Evolutionary conservation across 2,113 vertebrate species (phyloP).

Genomic region (Mugil cephalus): DNA sequence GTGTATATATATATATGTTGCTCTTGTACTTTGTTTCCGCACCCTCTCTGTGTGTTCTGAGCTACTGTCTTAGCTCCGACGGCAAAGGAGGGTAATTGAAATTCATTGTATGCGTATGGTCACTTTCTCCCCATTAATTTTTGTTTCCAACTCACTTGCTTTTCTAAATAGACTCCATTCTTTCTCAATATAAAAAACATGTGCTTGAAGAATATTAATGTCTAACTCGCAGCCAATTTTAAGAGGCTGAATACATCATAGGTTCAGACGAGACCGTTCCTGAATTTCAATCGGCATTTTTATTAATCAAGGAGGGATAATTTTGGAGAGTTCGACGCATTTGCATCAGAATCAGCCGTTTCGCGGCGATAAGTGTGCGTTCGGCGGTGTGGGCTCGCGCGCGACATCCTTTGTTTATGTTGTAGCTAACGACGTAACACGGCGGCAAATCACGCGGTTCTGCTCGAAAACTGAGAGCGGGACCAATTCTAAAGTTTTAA

Average conservation of each 20-base stretch:
- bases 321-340: constrained; percentile 52
- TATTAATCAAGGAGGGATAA: constrained; percentile 55
- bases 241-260: constrained; percentile 70
- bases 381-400: constrained; percentile 10
- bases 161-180: constrained; percentile 81
- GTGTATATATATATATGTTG: constrained; percentile 26
- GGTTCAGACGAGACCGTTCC: constrained; percentile 53
- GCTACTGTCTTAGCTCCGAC: constrained; percentile 35
- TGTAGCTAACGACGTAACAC: constrained; percentile 7
- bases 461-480: neutral
- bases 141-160: constrained; percentile 82
- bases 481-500: neutral
- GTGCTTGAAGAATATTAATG: constrained; percentile 81
- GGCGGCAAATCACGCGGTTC: constrained; percentile 3
- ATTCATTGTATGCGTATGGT: constrained; percentile 78
- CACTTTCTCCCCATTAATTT: constrained; percentile 83
- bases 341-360: constrained; percentile 42
- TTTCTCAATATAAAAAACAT: constrained; percentile 73
- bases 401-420: constrained; percentile 12
- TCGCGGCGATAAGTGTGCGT: constrained; percentile 46
- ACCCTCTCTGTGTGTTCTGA: constrained; percentile 24
- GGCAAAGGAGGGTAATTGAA: constrained; percentile 73
- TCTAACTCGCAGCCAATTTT: constrained; percentile 67
- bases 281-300: constrained; percentile 67
- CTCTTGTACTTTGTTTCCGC: constrained; percentile 25